Evolutionary conservation across 2,113 vertebrate genomes (phyloP).

Genomic region (Dipodomys ordii): DNA sequence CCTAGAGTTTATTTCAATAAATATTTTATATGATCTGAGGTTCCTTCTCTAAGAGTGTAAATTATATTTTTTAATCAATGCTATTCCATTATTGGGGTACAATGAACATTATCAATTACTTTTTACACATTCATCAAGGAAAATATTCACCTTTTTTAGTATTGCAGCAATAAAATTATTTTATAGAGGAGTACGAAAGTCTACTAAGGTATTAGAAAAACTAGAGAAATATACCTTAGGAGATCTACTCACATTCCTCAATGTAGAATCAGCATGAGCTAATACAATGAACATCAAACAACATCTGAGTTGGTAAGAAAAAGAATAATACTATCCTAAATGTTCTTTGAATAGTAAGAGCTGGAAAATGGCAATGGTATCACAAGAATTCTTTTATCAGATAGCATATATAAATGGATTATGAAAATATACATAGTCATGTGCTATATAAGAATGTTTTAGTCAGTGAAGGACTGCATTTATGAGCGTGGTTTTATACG

Average conservation of each 20-base stretch:
- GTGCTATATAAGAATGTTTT: neutral
- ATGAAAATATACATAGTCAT: neutral
- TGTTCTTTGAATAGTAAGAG: neutral
- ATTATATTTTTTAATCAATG: neutral
- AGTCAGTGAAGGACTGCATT: neutral
- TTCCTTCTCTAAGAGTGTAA: neutral
- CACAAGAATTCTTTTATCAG: neutral
- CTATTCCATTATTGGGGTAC: neutral
- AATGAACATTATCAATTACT: neutral
- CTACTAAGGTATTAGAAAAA: neutral
- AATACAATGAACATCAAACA: neutral
- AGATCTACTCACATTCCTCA: neutral
- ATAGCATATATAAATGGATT: neutral
- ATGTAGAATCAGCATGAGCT: neutral
- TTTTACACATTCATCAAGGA: neutral
- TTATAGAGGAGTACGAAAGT: neutral
- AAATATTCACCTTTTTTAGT: neutral
- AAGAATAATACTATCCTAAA: neutral
- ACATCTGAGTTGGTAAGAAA: neutral
- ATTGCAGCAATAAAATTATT: conserved; percentile 30
- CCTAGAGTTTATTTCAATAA: no score
- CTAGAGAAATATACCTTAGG: neutral
- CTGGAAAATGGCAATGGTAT: neutral
- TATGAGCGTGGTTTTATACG: neutral
- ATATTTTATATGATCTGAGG: no score